phyloP scores from a whole-genome alignment of 2,113 vertebrate species.

The Riparia riparia region DNA sequence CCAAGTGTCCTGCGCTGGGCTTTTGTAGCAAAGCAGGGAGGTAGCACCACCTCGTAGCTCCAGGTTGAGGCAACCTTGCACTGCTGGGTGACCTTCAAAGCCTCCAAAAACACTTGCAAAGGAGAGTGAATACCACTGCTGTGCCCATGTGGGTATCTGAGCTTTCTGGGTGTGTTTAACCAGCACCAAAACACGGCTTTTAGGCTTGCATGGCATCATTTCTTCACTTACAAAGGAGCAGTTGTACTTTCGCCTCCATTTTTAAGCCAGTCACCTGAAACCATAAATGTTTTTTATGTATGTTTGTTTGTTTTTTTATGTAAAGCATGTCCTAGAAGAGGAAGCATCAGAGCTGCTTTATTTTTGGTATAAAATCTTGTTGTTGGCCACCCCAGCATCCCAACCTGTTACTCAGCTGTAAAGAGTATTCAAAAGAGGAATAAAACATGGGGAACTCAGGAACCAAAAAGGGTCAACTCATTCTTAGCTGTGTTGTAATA shows the following conservation, averaged over 20 bases:
- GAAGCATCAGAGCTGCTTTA: neutral
- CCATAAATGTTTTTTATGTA: neutral
- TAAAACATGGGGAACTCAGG: neutral
- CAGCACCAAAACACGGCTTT: neutral
- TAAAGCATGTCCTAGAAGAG: neutral
- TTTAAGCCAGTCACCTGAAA: neutral
- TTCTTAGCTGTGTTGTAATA: neutral
- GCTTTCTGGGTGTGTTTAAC: neutral
- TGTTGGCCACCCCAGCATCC: neutral
- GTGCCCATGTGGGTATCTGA: neutral
- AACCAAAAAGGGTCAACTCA: neutral
- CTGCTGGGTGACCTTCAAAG: neutral
- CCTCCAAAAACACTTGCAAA: neutral
- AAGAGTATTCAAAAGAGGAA: neutral
- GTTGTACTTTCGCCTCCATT: neutral
- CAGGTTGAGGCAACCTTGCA: neutral
- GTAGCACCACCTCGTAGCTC: neutral
- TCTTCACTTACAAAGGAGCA: neutral
- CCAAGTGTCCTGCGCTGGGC: neutral
- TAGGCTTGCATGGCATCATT: neutral
- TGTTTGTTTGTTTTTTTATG: neutral
- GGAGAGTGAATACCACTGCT: neutral
- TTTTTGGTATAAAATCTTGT: neutral
- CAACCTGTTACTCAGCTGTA: neutral
- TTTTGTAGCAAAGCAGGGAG: neutral